Evolutionary conservation across 2,113 vertebrate genomes (phyloP), one percentile per base, ranked within the genome.

Genomic region (Nannobrachium achirus): DNA sequence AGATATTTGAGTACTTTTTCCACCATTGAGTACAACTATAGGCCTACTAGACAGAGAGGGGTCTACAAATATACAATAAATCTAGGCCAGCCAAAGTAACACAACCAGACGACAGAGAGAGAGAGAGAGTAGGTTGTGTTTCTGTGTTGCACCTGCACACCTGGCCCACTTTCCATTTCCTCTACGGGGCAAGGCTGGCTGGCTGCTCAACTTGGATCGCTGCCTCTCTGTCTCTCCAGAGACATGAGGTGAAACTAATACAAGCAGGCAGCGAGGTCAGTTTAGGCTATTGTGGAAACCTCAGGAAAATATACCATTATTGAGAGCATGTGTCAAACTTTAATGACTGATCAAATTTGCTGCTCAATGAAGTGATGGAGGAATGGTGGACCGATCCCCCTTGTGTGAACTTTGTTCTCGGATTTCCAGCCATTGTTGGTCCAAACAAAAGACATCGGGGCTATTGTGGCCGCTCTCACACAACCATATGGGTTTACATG

Each of bases 161-260:
- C 58, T 79, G 89, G 76, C 82, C 87, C 74, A 81, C 77, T 82
- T 84, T 73, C 56, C 53, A 70, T 51, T 63, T 60, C n/a, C n/a
- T 72, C 66, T 57, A 60, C 69, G 2, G 2, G 65, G 66, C 64
- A 50, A n/a, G n/a, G n/a, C n/a, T n/a, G n/a, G n/a, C n/a, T 33
- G 60, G 52, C 55, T 73, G 75, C 79, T 75, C 62, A 40, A 81
- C 78, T 80, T 79, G 82, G 79, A 77, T 58, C 25, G 6, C 25
- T 51, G 56, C 1, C 15, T 44, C n/a, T n/a, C n/a, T n/a, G n/a
- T 0, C 40, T 83, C 88, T 82, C 82, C 33, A 56, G 83, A 73
- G 81, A 66, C 56, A 84, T 75, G 80, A 83, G 76, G 56, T 66
- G 65, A 80, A 79, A 82, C 73, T 66, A 80, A 84, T 60, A 83